Percentiles rank a stretch among this genome's conserved stretches.
These are phyloP conservation scores for Coluber constrictor DNA, from an alignment of 2,797 vertebrate species.

Conservation along the genomic window DNA sequence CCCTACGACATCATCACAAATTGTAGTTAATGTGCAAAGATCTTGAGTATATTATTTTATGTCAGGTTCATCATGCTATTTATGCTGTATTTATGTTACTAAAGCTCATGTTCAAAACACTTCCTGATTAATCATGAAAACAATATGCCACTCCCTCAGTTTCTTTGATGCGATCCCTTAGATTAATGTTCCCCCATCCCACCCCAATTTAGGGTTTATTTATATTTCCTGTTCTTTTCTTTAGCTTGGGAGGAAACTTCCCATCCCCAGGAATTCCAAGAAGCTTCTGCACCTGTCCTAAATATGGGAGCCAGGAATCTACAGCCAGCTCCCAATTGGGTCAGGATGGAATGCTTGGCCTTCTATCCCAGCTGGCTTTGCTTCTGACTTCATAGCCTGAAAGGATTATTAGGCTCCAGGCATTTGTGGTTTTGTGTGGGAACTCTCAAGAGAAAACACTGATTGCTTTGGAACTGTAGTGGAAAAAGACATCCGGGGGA, in stretches of 20 bases:
- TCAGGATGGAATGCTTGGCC: neutral
- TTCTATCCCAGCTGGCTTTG: neutral
- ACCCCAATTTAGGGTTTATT: neutral
- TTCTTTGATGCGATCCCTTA: neutral
- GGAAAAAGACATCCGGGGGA: accelerated
- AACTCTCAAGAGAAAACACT: neutral
- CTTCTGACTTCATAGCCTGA: neutral
- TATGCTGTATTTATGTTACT: slow-evolving; percentile 55
- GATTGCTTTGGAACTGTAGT: accelerated
- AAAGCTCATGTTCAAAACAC: slow-evolving; percentile 34
- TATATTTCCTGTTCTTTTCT: neutral
- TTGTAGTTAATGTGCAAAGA: neutral
- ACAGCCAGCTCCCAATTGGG: accelerated
- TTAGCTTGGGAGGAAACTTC: neutral
- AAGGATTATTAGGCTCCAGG: slow-evolving; percentile 40
- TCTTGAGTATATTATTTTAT: slow-evolving; percentile 25
- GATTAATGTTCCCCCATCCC: neutral
- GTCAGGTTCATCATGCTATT: slow-evolving; percentile 56
- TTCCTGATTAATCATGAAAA: neutral
- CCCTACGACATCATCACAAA: neutral
- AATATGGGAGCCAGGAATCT: slow-evolving; percentile 7
- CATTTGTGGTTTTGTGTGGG: neutral
- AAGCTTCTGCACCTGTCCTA: neutral
- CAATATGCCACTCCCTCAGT: neutral
- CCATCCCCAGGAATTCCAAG: neutral